These are phyloP conservation scores for Styela clava DNA, from an alignment of 23 tunicate genomes.

Conservation along the genomic window DNA sequence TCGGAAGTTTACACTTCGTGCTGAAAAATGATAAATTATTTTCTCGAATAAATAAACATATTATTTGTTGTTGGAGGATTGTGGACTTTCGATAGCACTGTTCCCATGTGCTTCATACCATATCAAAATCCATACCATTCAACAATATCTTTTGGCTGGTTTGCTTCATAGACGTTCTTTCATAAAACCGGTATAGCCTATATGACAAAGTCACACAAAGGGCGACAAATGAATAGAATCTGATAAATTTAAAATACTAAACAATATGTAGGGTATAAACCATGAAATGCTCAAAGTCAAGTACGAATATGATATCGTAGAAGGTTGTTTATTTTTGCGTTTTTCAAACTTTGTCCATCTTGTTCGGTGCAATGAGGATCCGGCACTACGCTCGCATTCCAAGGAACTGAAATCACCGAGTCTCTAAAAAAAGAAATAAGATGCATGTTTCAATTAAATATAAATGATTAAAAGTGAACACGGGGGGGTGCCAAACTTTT, in stretches of 20 bases:
- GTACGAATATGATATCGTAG: background rate
- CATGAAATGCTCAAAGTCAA: background rate
- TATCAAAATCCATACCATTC: too few species aligned
- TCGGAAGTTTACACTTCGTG: too few species aligned
- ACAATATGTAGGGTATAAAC: conserved; percentile 1
- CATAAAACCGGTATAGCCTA: too few species aligned
- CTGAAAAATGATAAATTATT: too few species aligned
- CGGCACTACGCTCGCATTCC: background rate
- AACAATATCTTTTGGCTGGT: too few species aligned
- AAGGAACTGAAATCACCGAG: background rate
- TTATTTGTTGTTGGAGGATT: too few species aligned
- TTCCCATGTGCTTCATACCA: too few species aligned
- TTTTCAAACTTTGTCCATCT: background rate
- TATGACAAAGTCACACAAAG: background rate
- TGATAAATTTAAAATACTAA: background rate
- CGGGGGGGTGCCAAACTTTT: too few species aligned
- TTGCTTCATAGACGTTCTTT: too few species aligned
- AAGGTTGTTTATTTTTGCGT: background rate
- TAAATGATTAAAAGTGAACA: too few species aligned
- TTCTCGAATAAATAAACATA: too few species aligned
- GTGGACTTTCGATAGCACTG: too few species aligned
- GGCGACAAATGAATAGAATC: background rate
- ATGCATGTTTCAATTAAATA: background rate
- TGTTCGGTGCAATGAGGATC: background rate
- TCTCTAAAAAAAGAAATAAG: background rate